Conservation (phyloP, 2,888 invertebrate genomes). For the Mesochorus sp. region DNA sequence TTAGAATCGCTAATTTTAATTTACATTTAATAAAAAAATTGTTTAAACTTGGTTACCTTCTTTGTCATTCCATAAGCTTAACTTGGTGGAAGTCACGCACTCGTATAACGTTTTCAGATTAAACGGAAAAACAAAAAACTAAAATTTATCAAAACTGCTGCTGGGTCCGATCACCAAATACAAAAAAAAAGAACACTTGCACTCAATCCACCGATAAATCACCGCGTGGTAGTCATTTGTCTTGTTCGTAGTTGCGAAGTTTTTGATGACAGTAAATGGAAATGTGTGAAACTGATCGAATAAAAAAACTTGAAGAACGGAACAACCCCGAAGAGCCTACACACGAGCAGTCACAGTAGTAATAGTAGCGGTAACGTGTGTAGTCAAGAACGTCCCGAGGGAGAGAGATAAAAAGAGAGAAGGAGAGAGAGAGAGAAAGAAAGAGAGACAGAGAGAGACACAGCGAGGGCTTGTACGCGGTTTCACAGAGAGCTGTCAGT, state of each 20-base stretch:
- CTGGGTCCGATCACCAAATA: constrained; percentile 48
- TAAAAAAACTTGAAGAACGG: constrained; percentile 2
- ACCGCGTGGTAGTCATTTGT: constrained; percentile 15
- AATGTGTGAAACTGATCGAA: not conserved
- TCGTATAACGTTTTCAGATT: constrained; percentile 47
- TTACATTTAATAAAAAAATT: no score
- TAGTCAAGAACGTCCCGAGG: constrained; percentile 47
- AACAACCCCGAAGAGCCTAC: not conserved
- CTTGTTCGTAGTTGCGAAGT: not conserved
- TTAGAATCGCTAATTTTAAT: no score
- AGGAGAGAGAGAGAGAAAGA: constrained; percentile 23
- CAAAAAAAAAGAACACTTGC: constrained; percentile 42
- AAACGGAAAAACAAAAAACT: constrained; percentile 30
- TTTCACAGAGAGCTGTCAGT: constrained; percentile 61
- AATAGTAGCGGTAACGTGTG: constrained; percentile 41
- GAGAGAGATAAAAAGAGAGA: constrained; percentile 22
- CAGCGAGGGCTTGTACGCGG: constrained; percentile 1
- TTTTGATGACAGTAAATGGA: not conserved
- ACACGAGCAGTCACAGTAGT: not conserved
- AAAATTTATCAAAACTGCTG: constrained; percentile 50
- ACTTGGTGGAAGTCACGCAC: constrained; percentile 54
- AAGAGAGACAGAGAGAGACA: not conserved
- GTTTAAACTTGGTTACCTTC: constrained; percentile 75
- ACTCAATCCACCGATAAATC: constrained; percentile 42
- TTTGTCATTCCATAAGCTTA: constrained; percentile 78